Conservation (phyloP, 2,797 vertebrate species). For the Hippoglossus hippoglossus region DNA sequence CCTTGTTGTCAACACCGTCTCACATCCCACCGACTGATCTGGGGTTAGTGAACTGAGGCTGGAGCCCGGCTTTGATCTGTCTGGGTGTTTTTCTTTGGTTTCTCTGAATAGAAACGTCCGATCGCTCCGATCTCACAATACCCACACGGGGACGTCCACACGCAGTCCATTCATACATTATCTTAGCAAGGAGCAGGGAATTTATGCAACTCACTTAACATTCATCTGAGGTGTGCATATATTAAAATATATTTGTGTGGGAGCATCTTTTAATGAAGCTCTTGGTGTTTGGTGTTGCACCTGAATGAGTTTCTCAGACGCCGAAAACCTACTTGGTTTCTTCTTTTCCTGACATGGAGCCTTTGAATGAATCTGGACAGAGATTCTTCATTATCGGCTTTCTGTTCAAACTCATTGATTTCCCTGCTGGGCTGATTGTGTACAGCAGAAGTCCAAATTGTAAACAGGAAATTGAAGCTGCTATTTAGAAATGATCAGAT, state of each 20-base stretch:
- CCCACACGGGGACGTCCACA: conserved; percentile 63
- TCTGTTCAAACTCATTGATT: background rate
- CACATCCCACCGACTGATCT: conserved; percentile 11
- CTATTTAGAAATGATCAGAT: too few relatives aligned
- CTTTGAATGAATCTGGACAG: too few relatives aligned
- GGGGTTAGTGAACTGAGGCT: conserved; percentile 51
- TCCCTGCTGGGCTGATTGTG: background rate
- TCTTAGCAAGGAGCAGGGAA: conserved; percentile 28
- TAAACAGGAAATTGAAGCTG: conserved; percentile 7
- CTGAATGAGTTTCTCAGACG: conserved; percentile 11
- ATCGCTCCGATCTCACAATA: conserved; percentile 28
- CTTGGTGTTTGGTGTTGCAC: conserved; percentile 37
- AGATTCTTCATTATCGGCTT: background rate
- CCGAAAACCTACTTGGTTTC: too few relatives aligned
- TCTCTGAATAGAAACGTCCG: conserved; percentile 36
- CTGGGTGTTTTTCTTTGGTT: conserved; percentile 10
- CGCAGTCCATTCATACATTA: conserved; percentile 61
- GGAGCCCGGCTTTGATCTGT: conserved; percentile 62
- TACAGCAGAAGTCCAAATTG: background rate
- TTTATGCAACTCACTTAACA: conserved; percentile 50
- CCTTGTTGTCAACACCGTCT: conserved; percentile 5
- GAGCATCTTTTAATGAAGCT: conserved; percentile 57
- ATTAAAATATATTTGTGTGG: conserved; percentile 64
- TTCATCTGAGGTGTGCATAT: conserved; percentile 62
- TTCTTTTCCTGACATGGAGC: too few relatives aligned